Evolutionary conservation across 1,140 invertebrate genomes (phyloP).

Genomic region (Antheraea pernyi): DNA sequence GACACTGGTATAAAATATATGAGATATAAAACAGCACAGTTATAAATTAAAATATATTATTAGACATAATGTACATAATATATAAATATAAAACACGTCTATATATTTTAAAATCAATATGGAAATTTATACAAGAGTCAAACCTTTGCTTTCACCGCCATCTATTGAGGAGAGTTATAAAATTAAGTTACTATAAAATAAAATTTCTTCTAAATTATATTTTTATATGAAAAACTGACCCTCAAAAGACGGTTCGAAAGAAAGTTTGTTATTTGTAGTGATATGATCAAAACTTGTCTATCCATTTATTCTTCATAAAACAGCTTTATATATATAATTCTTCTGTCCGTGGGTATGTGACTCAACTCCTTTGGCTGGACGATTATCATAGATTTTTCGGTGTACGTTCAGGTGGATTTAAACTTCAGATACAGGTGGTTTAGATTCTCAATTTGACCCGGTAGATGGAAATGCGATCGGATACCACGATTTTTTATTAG

Average conservation of each 20-base stretch:
- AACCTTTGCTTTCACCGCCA: constrained; percentile 25
- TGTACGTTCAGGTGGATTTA: no score
- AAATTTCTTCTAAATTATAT: not conserved
- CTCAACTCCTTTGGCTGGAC: no score
- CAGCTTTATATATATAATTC: no score
- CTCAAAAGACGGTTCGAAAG: not conserved
- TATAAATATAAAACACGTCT: constrained; percentile 51
- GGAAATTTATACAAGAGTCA: constrained; percentile 35
- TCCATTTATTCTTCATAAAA: no score
- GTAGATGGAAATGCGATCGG: no score
- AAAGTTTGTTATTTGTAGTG: not conserved
- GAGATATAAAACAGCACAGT: constrained; percentile 78
- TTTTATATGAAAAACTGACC: not conserved
- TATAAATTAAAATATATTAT: constrained; percentile 70
- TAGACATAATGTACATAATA: constrained; percentile 27
- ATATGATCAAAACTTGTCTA: not conserved
- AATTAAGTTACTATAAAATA: constrained; percentile 5
- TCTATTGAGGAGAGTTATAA: constrained; percentile 8
- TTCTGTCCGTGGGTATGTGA: no score
- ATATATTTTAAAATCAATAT: constrained; percentile 42
- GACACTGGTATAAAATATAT: constrained; percentile 78
- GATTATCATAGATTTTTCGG: no score
- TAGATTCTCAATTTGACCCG: no score
- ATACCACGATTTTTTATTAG: no score
- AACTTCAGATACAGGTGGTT: no score